Base-by-base conservation (phyloP, 2,888 invertebrate genomes). In the Agonum fuliginosum region DNA sequence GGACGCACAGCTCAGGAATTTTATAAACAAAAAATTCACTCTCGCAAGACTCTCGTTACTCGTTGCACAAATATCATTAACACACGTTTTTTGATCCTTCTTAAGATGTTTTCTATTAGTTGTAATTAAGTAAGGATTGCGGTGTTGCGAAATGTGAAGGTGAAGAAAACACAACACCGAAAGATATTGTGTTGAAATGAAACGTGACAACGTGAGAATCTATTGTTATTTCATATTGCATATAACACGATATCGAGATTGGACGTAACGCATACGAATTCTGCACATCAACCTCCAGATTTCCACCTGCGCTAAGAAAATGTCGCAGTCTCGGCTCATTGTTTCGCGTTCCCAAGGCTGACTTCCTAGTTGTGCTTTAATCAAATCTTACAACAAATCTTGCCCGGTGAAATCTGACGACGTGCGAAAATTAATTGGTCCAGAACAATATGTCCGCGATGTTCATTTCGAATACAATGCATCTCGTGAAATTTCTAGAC, bases 351-450 rank as follows among this genome's bases (percentile, higher is more conserved):
- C 73, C 24, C 73, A 73, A 73, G 58, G 41, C 58, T 70, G 46
- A 73, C 73, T 73, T 73, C 73, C 73, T 73, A 30, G 17, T 73
- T 54, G 22, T 8, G 41, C 17, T 73, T 19, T 19, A 27, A 37
- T 22, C 37, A 54, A 54, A 73, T n/a, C 6, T 72, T 27, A 10
- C 17, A 73, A 37, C 17, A 22, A 73, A 54, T 34, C 58, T 73
- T 73, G 22, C 5, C 54, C 22, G 54, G 73, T 58, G 58, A 73
- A 73, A 73, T 58, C 58, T 46, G 41, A 37, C 30, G 58, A 73
- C 37, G 73, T 73, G 73, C 58, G 73, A 58, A 73, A 58, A 41
- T 17, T 73, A 73, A 73, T 73, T 72, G 72, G 58, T 37, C 54
- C 72, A 72, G 72, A 72, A 72, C 51, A 72, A 72, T 72, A 51